phyloP scores from a whole-genome alignment of 2,797 vertebrate genomes.

The Trachops cirrhosus region DNA sequence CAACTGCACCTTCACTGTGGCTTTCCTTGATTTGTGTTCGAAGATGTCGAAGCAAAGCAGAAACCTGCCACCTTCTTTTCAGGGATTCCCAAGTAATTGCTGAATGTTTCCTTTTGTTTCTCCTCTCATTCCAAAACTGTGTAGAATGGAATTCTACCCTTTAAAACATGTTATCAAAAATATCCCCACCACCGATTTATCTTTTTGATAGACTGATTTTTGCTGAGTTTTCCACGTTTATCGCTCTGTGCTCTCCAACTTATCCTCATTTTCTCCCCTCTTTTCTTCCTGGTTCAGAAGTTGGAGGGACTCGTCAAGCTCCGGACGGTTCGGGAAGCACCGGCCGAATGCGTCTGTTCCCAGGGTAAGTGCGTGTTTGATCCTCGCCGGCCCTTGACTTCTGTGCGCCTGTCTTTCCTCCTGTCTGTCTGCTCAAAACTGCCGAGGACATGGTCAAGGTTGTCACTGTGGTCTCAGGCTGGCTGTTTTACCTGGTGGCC shows the following conservation, averaged over 20 bases:
- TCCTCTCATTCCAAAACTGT: not conserved
- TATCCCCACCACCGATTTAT: not conserved
- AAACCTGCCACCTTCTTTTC: not conserved
- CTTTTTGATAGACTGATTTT: not conserved
- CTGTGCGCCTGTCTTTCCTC: not conserved
- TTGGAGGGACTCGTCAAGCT: conserved; percentile 87
- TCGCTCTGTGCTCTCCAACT: conserved; percentile 1
- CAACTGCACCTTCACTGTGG: not conserved
- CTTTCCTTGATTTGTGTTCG: not conserved
- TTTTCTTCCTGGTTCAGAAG: conserved; percentile 82
- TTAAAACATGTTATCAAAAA: not conserved
- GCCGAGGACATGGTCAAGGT: not conserved
- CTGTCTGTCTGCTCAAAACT: not conserved
- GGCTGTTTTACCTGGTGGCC: not conserved
- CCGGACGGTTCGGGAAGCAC: conserved; percentile 88
- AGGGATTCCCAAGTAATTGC: not conserved
- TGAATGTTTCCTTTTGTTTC: not conserved
- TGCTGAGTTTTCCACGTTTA: not conserved
- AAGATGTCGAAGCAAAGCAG: not conserved
- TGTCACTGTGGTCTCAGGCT: not conserved
- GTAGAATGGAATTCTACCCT: not conserved
- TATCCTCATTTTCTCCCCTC: not conserved
- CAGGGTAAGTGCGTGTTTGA: conserved; percentile 86
- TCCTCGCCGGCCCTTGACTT: not conserved
- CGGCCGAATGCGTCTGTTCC: conserved; percentile 90